Evolutionary conservation across 2,888 invertebrate genomes (phyloP), one percentile per base, ranked within the genome.

Genomic region (Abscondita cerata): DNA sequence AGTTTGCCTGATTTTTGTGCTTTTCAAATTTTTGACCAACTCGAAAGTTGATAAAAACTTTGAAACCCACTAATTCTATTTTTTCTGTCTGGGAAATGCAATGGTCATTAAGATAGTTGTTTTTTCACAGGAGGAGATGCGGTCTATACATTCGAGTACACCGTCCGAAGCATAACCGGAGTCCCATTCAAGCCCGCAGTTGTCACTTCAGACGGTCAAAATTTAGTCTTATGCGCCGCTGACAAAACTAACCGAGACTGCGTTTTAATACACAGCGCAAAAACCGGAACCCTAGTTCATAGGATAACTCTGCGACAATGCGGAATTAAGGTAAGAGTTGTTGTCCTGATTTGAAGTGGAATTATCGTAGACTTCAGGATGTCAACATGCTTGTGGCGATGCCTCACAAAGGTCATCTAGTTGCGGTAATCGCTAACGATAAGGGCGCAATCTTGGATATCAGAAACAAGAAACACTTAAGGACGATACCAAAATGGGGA

Each of bases 391-490:
- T 95, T 48, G 88, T 92, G 3, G 89, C 93, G 0, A 86, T 95
- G 82, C 93, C 95, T 0, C 92, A 93, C 77, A 93, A 93, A 77
- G 85, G 90, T 0, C 86, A 92, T 62, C 90, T 94, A 83, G 86
- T 97, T 4, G 96, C 94, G 0, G 88, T 97, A 0, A 90, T 96
- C 2, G 93, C 95, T 53, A 88, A 89, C 6, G 97, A 97, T 72
- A 96, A 96, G 78, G 93, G 93, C 9, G 93, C 91, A 64, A 90
- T 98, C 38, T 82, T 96, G 70, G 97, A 98, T 74, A 91, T 97
- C 63, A 92, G 91, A 75, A 91, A 88, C 13, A 96, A 96, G 73
- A 90, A 92, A 72, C 89, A 94, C 65, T 82, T 96, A n/a, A 86
- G 96, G 52, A 89, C 92, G 0, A 89, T 97, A 11, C 89, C 91